Base-by-base conservation (phyloP, 2,113 vertebrate genomes). In the Campylomormyrus tamandua region DNA sequence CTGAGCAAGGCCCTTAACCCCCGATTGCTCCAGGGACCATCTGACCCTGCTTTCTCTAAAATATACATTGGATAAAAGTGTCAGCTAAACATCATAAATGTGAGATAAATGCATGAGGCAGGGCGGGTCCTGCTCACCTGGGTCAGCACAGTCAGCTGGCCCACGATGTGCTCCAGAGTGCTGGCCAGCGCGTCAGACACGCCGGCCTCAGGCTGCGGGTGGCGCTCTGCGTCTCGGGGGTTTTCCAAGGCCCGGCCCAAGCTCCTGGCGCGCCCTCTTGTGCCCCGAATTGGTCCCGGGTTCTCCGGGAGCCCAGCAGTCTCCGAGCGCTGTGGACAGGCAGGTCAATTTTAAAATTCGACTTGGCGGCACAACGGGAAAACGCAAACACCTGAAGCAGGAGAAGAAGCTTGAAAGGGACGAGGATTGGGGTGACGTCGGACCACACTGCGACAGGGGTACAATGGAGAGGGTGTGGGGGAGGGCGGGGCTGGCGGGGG, bases 91-190 rank as follows among this genome's bases (percentile, higher is more conserved):
- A 9, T 3, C 6, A 9, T 9, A 62, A 62, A 62, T 0, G 56
- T n/a, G 21, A 70, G 9, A 27, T 70, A 13, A 70, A 13, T 4
- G 10, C 62, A 70, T 70, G 62, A 13, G 62, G 27, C 62, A 11
- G 62, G 62, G 10, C 1, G 27, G 10, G 0, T 70, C 27, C 62
- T 11, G 9, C 91, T 92, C 96, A 99, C 98, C 98, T 99, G 97
- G 88, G 98, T 99, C 88, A 99, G 97, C 93, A 99, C 95, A 85
- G 98, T 97, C 92, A 99, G 95, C 91, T 98, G 98, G 90, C 95
- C 95, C 92, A 99, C 96, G n/a, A 99, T 98, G 92, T 98, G 97
- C 90, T 98, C 97, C 91, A 99, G 95, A 0, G 97, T 97, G 93
- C 89, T 97, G 87, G 96, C 90, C 19, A 97, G 91, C 0, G 91